Evolutionary conservation across 2,797 vertebrate species (phyloP), one percentile per base, ranked within the genome.

Genomic region (Channa striata): DNA sequence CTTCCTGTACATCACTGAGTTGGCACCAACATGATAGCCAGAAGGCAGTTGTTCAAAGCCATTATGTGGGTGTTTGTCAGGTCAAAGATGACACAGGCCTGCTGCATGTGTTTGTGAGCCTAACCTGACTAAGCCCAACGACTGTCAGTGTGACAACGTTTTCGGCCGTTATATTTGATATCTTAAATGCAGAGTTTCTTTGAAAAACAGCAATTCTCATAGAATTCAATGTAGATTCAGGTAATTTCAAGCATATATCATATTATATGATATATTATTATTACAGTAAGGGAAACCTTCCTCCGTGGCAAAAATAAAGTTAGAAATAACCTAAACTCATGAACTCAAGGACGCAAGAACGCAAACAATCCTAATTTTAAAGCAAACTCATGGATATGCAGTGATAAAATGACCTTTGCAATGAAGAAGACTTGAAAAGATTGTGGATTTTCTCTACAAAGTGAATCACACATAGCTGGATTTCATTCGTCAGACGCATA

Each of bases 401-500:
- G 11, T 46, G 50, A 36, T 50, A 62, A 43, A 67, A 61, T 43
- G 19, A 68, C 20, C 17, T 37, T 13, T 60, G 10, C 61, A 62
- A 20, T 25, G 17, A 72, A 43, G 37, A 60, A n/a, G 20, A 50
- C 44, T 14, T 52, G 8, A 19, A 59, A 68, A 42, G 56, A 17
- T 8, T 34, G 4, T 67, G 57, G 46, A 61, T 68, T 46, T 62
- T 65, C 25, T 44, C 8, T 50, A 46, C 16, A 52, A 56, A 47
- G 11, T 23, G 23, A 13, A n/a, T 19, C 20, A 10, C 3, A n/a
- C 43, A 33, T 30, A n/a, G 21, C 23, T 59, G 36, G 58, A 19
- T 14, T 14, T 42, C 16, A 8, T n/a, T 21, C 16, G 25, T 30
- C 25, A 30, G 25, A 30, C 6, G 17, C 57, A 20, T 2, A 30